Conservation (phyloP, 2,113 vertebrate genomes). For the Syngnathus scovelli region DNA sequence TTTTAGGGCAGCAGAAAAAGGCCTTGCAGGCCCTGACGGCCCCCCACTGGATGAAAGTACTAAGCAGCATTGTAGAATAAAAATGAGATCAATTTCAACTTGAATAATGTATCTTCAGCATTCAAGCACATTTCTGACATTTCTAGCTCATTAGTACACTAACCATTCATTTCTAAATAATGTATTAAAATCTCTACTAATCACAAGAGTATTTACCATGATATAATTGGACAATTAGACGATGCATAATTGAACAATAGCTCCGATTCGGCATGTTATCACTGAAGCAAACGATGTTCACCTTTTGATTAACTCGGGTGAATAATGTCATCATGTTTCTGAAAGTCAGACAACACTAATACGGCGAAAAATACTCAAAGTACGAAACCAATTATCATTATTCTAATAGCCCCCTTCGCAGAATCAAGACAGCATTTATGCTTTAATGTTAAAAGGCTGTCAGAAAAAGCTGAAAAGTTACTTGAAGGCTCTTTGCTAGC, state of each 20-base stretch:
- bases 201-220: not conserved
- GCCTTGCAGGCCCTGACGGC: too few species aligned
- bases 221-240: not conserved
- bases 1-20: too few species aligned
- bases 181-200: not conserved
- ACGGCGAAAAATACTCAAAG: conserved; percentile 16
- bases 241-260: not conserved
- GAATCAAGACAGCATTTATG: conserved; percentile 26
- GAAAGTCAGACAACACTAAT: conserved; percentile 2
- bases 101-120: not conserved
- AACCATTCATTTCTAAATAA: not conserved
- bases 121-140: not conserved
- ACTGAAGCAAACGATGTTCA: conserved; percentile 7
- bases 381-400: conserved; percentile 30
- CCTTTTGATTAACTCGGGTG: conserved; percentile 5
- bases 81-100: not conserved
- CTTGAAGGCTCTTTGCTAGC: conserved; percentile 1
- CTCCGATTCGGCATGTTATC: conserved; percentile 1
- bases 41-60: too few species aligned
- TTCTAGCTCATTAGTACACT: not conserved
- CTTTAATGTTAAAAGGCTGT: conserved; percentile 14
- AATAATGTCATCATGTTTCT: conserved; percentile 8
- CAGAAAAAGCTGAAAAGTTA: conserved; percentile 19
- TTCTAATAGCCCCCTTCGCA: not conserved
- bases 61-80: too few species aligned